Percentiles rank a stretch among this genome's conserved stretches.
phyloP scores from a whole-genome alignment of 2,797 vertebrate species.

The Siniperca scherzeri region DNA sequence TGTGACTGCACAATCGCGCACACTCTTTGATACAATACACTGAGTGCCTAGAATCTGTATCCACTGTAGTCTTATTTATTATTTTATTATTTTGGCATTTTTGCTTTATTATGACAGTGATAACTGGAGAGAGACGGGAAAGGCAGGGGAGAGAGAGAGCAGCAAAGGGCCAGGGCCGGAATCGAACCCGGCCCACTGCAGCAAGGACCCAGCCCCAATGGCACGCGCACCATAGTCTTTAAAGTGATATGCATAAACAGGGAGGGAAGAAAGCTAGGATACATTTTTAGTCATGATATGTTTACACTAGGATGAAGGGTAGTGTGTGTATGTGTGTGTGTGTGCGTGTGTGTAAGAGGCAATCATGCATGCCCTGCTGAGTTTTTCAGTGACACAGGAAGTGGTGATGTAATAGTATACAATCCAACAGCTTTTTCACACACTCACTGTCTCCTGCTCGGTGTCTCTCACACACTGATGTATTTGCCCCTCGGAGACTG shows the following conservation, averaged over 20 bases:
- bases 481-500: conserved; percentile 54
- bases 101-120: no score
- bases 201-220: no score
- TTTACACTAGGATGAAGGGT: conserved; percentile 19
- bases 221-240: neutral
- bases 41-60: neutral
- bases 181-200: no score
- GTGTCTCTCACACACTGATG: conserved; percentile 52
- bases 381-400: conserved; percentile 72
- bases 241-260: neutral
- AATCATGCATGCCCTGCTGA: conserved; percentile 52
- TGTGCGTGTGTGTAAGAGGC: conserved; percentile 8
- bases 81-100: no score
- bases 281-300: neutral
- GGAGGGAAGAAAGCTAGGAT: neutral
- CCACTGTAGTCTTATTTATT: no score
- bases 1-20: neutral
- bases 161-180: no score
- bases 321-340: neutral
- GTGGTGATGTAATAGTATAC: conserved; percentile 75
- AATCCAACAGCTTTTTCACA: conserved; percentile 68
- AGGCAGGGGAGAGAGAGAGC: no score
- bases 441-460: conserved; percentile 52
- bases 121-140: no score
- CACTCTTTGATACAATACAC: neutral